These are phyloP conservation scores for Pelobates cultripes DNA, from an alignment of 2,797 vertebrate genomes.

Conservation along the genomic window DNA sequence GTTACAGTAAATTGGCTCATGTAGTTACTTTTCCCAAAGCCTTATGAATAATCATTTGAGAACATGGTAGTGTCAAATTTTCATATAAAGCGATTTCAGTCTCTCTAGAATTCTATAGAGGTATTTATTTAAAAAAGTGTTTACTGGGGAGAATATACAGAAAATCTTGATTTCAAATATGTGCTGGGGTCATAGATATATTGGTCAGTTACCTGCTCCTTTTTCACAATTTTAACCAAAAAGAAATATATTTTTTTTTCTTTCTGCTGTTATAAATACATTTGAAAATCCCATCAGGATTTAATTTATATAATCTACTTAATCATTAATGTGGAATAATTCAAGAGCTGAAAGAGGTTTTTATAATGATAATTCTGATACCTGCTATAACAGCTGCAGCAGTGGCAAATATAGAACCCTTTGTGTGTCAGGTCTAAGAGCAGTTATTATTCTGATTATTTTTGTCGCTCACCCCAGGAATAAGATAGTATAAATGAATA, in stretches of 20 bases:
- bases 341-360: background rate
- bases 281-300: background rate
- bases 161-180: background rate
- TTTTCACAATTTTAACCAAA: too few species aligned
- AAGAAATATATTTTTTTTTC: background rate
- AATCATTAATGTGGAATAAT: background rate
- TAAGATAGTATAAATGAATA: too few species aligned
- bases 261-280: background rate
- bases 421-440: background rate
- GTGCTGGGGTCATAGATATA: too few species aligned
- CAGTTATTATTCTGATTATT: background rate
- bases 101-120: conserved; percentile 43
- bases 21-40: conserved; percentile 68
- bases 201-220: too few species aligned
- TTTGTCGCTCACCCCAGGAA: background rate
- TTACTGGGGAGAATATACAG: background rate
- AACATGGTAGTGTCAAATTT: conserved; percentile 77
- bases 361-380: background rate
- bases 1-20: conserved; percentile 72
- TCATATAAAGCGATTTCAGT: conserved; percentile 68
- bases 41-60: conserved; percentile 77
- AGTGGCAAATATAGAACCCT: background rate
- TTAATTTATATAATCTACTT: background rate
- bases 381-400: background rate
- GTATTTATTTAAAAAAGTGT: background rate